A percentile compares a stretch with the other conserved stretches of the same genome.
These are phyloP conservation scores for Marasmarcha lunaedactyla DNA, from an alignment of 2,888 invertebrate species.

Conservation along the genomic window DNA sequence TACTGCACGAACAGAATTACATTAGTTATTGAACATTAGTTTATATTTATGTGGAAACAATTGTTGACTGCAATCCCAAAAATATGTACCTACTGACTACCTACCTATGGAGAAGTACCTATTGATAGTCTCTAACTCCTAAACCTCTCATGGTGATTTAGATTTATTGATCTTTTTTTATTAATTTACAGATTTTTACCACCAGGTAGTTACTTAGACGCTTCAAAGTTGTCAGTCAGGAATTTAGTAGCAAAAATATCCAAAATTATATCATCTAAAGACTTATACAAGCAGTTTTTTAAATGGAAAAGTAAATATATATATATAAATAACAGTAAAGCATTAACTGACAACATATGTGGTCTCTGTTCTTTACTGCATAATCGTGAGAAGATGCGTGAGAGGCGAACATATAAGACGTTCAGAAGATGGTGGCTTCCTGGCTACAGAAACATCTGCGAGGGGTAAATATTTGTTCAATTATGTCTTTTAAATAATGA, in stretches of 20 bases:
- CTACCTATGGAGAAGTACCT: not conserved
- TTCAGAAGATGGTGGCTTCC: conserved; percentile 47
- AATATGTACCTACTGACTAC: not conserved
- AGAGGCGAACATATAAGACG: conserved; percentile 22
- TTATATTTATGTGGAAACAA: too few species aligned
- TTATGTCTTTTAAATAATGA: too few species aligned
- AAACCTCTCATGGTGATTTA: too few species aligned
- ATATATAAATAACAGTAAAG: too few species aligned
- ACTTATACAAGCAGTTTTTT: conserved; percentile 35
- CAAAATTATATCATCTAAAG: conserved; percentile 24
- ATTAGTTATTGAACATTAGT: too few species aligned
- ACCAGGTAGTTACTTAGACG: conserved; percentile 3
- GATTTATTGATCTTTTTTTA: not conserved
- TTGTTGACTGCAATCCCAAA: too few species aligned
- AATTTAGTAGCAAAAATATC: conserved; percentile 29
- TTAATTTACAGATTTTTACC: conserved; percentile 2
- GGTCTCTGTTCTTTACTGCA: conserved; percentile 37
- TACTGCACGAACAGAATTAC: not conserved
- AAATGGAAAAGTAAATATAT: conserved; percentile 39
- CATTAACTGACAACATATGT: too few species aligned
- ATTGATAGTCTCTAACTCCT: too few species aligned
- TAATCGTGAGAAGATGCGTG: conserved; percentile 20
- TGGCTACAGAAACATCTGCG: conserved; percentile 12
- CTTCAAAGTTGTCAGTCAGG: conserved; percentile 17
- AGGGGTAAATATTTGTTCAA: too few species aligned